These are phyloP conservation scores for Albula goreensis DNA, from an alignment of 2,113 vertebrate species.

Conservation along the genomic window DNA sequence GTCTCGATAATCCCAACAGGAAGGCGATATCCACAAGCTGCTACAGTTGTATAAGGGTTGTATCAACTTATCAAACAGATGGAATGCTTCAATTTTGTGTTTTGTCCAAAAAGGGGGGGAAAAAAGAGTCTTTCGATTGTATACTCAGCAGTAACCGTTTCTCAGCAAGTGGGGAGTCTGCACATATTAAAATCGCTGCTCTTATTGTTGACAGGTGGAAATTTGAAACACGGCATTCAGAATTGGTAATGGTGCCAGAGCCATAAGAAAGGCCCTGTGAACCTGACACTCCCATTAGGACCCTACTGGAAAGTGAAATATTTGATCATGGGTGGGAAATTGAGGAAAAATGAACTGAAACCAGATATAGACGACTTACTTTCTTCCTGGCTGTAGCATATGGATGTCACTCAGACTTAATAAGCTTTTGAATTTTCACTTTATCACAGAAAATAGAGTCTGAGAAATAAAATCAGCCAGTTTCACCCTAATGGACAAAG, in stretches of 20 bases:
- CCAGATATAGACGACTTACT: conserved; percentile 79
- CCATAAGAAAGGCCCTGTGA: conserved; percentile 61
- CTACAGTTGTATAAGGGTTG: neutral
- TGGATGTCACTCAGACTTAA: conserved; percentile 82
- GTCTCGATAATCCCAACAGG: neutral
- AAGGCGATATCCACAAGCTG: neutral
- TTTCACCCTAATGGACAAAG: conserved; percentile 81
- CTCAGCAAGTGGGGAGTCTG: conserved; percentile 28
- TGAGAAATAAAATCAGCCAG: conserved; percentile 78
- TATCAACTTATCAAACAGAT: neutral
- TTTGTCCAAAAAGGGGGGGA: neutral
- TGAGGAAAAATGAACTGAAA: conserved; percentile 82
- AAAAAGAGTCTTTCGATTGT: neutral
- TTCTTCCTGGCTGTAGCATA: conserved; percentile 67
- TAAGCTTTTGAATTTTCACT: conserved; percentile 80
- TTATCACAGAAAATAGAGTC: conserved; percentile 83
- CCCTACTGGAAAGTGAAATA: conserved; percentile 78
- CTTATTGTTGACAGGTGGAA: conserved; percentile 55
- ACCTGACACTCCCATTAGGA: conserved; percentile 81
- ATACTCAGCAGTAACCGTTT: neutral
- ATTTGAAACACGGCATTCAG: conserved; percentile 59
- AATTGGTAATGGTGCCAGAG: conserved; percentile 67
- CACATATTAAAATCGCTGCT: conserved; percentile 37
- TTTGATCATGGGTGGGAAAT: conserved; percentile 80
- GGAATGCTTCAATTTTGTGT: neutral